Conservation (phyloP, 2,888 invertebrate genomes). For the Lithophane ornitopus region DNA sequence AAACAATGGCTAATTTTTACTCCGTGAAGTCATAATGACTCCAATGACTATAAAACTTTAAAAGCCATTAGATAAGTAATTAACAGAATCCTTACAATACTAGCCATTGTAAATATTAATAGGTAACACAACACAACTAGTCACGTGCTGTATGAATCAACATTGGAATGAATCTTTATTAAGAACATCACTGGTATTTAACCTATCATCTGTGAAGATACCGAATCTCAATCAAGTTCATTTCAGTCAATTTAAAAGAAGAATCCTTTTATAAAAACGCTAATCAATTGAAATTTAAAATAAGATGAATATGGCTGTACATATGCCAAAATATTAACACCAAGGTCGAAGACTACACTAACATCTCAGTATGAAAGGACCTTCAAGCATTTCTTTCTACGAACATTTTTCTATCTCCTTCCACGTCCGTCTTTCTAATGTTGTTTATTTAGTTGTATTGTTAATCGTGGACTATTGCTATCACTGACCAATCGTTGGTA, state of each 20-base stretch:
- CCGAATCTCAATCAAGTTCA: constrained; percentile 18
- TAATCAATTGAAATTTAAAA: constrained; percentile 22
- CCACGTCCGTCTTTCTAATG: constrained; percentile 7
- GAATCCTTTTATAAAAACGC: neutral
- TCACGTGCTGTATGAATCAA: constrained; percentile 23
- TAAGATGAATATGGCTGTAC: no score
- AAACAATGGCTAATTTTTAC: constrained; percentile 14
- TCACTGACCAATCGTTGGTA: constrained; percentile 67
- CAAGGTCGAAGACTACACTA: constrained; percentile 7
- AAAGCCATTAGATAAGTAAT: constrained; percentile 2
- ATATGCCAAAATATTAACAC: neutral
- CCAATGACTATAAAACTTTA: neutral
- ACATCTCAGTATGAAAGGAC: neutral
- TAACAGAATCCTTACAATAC: neutral
- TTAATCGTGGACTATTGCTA: constrained; percentile 32
- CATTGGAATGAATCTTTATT: constrained; percentile 3
- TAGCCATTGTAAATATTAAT: neutral
- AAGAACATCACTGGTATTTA: constrained; percentile 32
- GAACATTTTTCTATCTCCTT: constrained; percentile 5
- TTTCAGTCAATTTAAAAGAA: constrained; percentile 31
- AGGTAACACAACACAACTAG: neutral
- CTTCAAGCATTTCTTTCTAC: constrained; percentile 1
- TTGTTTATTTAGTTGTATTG: constrained; percentile 31
- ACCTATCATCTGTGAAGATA: constrained; percentile 32
- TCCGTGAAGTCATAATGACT: no score